Percentiles rank a stretch among this genome's conserved stretches.
These are phyloP conservation scores for Nycticebus coucang DNA, from an alignment of 2,113 vertebrate genomes.

Conservation along the genomic window DNA sequence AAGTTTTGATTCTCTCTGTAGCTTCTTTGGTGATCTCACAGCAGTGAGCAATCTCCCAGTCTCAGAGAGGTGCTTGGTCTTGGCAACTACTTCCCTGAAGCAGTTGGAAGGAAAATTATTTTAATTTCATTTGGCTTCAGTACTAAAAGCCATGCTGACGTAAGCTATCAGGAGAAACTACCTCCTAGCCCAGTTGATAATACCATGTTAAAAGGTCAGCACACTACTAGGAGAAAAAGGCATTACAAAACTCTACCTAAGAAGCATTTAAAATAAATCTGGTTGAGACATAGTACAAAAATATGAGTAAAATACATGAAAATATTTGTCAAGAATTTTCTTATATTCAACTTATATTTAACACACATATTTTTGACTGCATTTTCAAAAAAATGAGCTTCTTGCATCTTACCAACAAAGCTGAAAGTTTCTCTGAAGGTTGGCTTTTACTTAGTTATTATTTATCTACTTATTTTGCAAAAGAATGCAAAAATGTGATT, in stretches of 20 bases:
- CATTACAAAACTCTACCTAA: slow-evolving; percentile 88
- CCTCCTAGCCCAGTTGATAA: slow-evolving; percentile 90
- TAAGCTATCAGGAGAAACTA: slow-evolving; percentile 90
- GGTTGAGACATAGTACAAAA: slow-evolving; percentile 93
- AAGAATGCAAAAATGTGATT: slow-evolving; percentile 86
- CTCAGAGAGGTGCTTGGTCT: slow-evolving; percentile 56
- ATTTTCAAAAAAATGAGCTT: slow-evolving; percentile 93
- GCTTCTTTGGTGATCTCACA: slow-evolving; percentile 74
- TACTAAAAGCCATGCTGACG: slow-evolving; percentile 78
- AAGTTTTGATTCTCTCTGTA: slow-evolving; percentile 70
- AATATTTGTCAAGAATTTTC: slow-evolving; percentile 93
- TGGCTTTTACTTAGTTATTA: slow-evolving; percentile 60
- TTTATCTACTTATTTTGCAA: slow-evolving; percentile 67
- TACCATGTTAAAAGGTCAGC: slow-evolving; percentile 87
- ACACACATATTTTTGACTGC: slow-evolving; percentile 92
- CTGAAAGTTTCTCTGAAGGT: slow-evolving; percentile 93
- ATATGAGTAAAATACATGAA: slow-evolving; percentile 95
- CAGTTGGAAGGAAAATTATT: slow-evolving; percentile 74
- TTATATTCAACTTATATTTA: slow-evolving; percentile 92
- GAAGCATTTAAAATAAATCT: slow-evolving; percentile 93
- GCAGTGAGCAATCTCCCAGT: slow-evolving; percentile 66
- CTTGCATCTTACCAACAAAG: slow-evolving; percentile 91
- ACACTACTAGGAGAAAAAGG: slow-evolving; percentile 88
- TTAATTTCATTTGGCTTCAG: slow-evolving; percentile 78
- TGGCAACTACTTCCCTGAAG: slow-evolving; percentile 80